Evolutionary conservation across 1,140 invertebrate species (phyloP).

Genomic region (Sminthurinus signatus): DNA sequence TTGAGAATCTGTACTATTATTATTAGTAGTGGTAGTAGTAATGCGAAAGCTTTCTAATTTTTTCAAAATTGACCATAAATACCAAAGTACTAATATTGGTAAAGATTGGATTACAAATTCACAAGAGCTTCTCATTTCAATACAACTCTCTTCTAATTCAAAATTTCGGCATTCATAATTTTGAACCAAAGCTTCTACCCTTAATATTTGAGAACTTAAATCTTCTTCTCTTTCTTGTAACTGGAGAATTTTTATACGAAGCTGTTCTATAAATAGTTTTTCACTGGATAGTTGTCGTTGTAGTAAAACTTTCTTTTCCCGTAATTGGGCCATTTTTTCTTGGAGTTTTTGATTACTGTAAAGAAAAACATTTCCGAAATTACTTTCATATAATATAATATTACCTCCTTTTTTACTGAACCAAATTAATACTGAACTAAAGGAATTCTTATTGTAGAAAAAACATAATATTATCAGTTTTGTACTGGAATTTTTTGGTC

Average conservation of each 20-base stretch:
- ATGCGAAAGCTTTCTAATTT: neutral
- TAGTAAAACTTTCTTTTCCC: constrained; percentile 41
- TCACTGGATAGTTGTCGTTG: constrained; percentile 31
- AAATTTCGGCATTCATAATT: constrained; percentile 55
- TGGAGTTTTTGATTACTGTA: constrained; percentile 43
- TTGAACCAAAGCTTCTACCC: constrained; percentile 39
- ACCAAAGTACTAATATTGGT: constrained; percentile 58
- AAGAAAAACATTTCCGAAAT: no score
- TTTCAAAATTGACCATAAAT: constrained; percentile 46
- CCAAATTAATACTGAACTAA: no score
- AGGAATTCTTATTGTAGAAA: no score
- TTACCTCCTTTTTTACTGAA: no score
- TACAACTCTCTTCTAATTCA: constrained; percentile 53
- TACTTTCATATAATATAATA: no score
- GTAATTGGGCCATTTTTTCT: constrained; percentile 41
- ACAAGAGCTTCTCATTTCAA: constrained; percentile 53
- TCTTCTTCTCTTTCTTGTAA: constrained; percentile 34
- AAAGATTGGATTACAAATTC: constrained; percentile 57
- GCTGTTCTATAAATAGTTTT: constrained; percentile 35
- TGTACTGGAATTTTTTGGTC: no score
- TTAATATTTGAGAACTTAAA: constrained; percentile 36
- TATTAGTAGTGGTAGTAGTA: no score
- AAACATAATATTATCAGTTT: no score
- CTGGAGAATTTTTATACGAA: constrained; percentile 29
- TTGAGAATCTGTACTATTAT: neutral